These are phyloP conservation scores for Drosophila nasuta DNA, from an alignment of 1,140 invertebrate genomes.

Conservation along the genomic window DNA sequence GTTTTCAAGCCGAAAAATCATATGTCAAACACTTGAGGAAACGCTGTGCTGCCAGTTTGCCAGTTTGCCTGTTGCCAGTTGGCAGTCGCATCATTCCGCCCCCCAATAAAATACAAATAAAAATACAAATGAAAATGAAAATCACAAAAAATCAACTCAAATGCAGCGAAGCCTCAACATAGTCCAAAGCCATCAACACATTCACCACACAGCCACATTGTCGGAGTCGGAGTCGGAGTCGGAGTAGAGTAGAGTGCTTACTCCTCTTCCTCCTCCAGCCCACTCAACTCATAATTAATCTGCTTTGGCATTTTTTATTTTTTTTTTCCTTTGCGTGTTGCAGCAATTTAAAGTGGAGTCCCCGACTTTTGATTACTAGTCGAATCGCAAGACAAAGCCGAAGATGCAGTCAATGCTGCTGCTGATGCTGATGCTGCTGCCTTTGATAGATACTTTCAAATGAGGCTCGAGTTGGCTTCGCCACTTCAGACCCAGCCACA, in stretches of 20 bases:
- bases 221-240: too few relatives aligned
- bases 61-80: slow-evolving; percentile 6
- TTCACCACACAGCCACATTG: slow-evolving; percentile 48
- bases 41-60: slow-evolving; percentile 7
- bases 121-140: slow-evolving; percentile 25
- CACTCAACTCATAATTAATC: slow-evolving; percentile 73
- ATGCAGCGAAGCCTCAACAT: slow-evolving; percentile 10
- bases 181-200: slow-evolving; percentile 67
- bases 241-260: slow-evolving; percentile 7
- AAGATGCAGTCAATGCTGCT: slow-evolving; percentile 43
- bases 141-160: slow-evolving; percentile 32
- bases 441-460: slow-evolving; percentile 72
- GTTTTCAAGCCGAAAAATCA: slow-evolving; percentile 74
- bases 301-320: slow-evolving; percentile 67
- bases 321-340: slow-evolving; percentile 69
- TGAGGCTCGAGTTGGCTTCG: slow-evolving; percentile 43
- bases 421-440: slow-evolving; percentile 24
- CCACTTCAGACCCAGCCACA: slow-evolving; percentile 38
- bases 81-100: slow-evolving; percentile 17
- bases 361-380: slow-evolving; percentile 68
- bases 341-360: slow-evolving; percentile 78
- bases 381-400: slow-evolving; percentile 55
- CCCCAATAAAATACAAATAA: slow-evolving; percentile 14
- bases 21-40: slow-evolving; percentile 75
- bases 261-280: slow-evolving; percentile 58